Base-by-base conservation (phyloP, 1,140 invertebrate species). In the Drosophila yakuba region DNA sequence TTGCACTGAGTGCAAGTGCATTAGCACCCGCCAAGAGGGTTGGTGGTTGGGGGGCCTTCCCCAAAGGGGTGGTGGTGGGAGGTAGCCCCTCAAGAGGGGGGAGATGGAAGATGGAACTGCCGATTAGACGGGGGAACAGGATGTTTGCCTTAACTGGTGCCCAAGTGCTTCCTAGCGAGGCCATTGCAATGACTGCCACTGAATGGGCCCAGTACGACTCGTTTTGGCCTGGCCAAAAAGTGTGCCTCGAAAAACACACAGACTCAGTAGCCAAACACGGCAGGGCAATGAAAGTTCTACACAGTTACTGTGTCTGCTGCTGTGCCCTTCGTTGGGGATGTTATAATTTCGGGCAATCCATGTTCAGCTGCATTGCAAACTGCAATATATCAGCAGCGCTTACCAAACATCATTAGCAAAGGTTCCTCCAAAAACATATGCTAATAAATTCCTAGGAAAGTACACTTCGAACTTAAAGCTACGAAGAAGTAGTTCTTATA, bases 1-100 rank as follows among this genome's bases (percentile, higher is more conserved):
- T 88, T 88, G 75, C 72, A 77, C 57, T 73, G 83, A 88, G 83
- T 88, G 84, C 83, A 83, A 88, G 83, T 88, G 84, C 83, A 88
- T 88, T 88, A 88, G 83, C 84, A 88, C 83, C 82, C 74, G 59
- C 56, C 32, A 44, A 56, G 14, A n/a, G 62, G 54, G 36, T 35
- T 3, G 7, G 51, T 62, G 55, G 54, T 52, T 55, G 54, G 47
- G 41, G 10, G 47, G 48, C 43, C 43, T 32, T 44, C 32, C 32
- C 32, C 12, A 36, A 17, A 36, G 43, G 63, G 39, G 50, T 4
- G 36, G 10, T 14, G 36, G 36, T 11, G 4, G 50, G 50, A 15
- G 32, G 47, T 59, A 2, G 20, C 1, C 1, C 20, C 20, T 17
- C 20, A 20, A 20, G 20, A 20, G 20, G 20, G 43, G 17, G n/a